Percentiles rank a stretch among this genome's conserved stretches.
phyloP scores from a whole-genome alignment of 2,113 vertebrate species.

The Recurvirostra avosetta region DNA sequence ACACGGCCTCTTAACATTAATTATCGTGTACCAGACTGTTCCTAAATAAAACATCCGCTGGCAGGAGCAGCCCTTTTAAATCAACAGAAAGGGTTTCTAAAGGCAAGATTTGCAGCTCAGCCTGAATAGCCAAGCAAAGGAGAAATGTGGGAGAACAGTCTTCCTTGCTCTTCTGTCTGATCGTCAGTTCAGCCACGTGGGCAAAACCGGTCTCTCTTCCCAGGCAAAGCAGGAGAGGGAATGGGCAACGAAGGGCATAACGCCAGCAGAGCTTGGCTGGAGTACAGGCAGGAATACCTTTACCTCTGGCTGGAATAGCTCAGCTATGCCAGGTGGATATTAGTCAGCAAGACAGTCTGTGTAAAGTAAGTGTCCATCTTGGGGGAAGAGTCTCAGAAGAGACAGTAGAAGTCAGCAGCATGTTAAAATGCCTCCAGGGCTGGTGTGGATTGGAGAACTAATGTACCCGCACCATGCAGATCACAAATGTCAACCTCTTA shows the following conservation, averaged over 20 bases:
- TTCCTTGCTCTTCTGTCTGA: not conserved
- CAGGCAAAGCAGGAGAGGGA: not conserved
- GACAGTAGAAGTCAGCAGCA: not conserved
- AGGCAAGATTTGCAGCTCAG: not conserved
- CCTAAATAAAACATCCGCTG: slow-evolving; percentile 29
- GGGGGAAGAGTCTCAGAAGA: not conserved
- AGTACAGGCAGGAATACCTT: not conserved
- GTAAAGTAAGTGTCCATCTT: not conserved
- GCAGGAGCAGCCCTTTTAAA: slow-evolving; percentile 6
- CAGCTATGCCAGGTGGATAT: not conserved
- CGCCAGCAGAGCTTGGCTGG: not conserved
- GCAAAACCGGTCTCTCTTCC: not conserved
- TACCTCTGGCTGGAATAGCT: not conserved
- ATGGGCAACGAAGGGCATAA: not conserved
- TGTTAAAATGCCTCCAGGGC: not conserved
- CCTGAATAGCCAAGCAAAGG: not conserved
- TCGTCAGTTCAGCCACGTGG: not conserved
- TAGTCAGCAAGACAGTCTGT: not conserved
- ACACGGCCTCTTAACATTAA: slow-evolving; percentile 28
- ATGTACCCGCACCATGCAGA: not conserved
- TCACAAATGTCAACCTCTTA: not conserved
- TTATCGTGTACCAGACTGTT: not conserved
- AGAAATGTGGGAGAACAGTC: not conserved
- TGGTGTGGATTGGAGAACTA: not conserved
- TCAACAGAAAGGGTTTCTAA: not conserved